Evolutionary conservation across 2,888 invertebrate genomes (phyloP).

Genomic region (Hirudinaria manillensis): DNA sequence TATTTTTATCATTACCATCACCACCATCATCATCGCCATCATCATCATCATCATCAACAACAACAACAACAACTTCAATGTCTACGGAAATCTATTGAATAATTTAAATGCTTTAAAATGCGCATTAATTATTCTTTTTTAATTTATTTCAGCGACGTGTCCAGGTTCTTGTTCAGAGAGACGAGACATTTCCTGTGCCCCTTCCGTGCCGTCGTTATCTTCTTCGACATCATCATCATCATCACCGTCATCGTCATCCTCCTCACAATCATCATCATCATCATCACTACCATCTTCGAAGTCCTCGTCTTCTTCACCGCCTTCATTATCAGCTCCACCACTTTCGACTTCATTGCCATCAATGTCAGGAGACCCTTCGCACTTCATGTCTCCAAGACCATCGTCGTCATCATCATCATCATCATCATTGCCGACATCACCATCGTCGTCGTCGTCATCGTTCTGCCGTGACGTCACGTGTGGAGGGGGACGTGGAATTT

Average conservation of each 20-base stretch:
- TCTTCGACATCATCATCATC: not conserved
- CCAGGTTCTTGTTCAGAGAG: conserved; percentile 2
- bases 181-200: not conserved
- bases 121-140: not conserved
- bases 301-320: not conserved
- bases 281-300: not conserved
- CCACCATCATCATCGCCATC: too few relatives aligned
- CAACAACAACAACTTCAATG: not conserved
- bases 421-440: conserved; percentile 22
- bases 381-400: not conserved
- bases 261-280: not conserved
- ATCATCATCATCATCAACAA: too few relatives aligned
- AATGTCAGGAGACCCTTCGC: not conserved
- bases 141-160: not conserved
- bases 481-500: conserved; percentile 2
- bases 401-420: conserved; percentile 28
- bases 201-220: not conserved
- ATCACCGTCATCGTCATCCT: not conserved
- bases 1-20: too few relatives aligned
- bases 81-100: not conserved
- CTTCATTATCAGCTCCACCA: not conserved
- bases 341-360: not conserved
- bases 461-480: conserved; percentile 8
- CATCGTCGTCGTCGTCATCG: conserved; percentile 15
- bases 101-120: not conserved